These are phyloP conservation scores for Chloroceryle amazona DNA, from an alignment of 2,797 vertebrate species.

Conservation along the genomic window DNA sequence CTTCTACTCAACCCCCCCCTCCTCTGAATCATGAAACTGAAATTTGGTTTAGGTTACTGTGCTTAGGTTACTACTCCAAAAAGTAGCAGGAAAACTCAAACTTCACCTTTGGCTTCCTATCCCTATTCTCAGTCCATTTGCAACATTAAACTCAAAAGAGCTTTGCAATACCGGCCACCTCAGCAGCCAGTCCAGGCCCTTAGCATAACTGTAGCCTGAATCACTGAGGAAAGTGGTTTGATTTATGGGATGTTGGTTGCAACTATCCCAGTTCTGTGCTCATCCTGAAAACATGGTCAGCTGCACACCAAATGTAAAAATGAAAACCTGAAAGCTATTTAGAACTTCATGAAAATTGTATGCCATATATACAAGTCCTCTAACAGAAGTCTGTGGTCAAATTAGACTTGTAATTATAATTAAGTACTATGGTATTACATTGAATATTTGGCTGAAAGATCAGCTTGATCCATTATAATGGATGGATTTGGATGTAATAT, in stretches of 20 bases:
- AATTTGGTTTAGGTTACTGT: background rate
- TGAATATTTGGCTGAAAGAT: background rate
- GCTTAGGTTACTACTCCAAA: background rate
- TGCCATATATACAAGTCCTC: background rate
- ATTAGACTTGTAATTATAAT: background rate
- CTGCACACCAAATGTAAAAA: background rate
- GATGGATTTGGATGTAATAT: background rate
- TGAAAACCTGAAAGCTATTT: background rate
- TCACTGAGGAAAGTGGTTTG: background rate
- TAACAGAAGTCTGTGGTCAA: background rate
- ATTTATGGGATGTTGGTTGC: background rate
- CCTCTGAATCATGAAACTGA: background rate
- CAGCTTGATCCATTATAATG: background rate
- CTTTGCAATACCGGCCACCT: background rate
- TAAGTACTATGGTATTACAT: background rate
- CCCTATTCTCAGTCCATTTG: background rate
- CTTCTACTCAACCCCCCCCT: rapidly evolving
- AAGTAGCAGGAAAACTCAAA: background rate
- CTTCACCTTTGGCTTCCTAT: background rate
- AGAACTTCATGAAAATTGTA: background rate
- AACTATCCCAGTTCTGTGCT: background rate
- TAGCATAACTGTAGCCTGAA: background rate
- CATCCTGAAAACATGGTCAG: background rate
- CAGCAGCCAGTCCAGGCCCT: background rate
- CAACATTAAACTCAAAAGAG: background rate